Evolutionary conservation across 1,140 invertebrate genomes (phyloP), one percentile per base, ranked within the genome.

Genomic region (Papilio dardanus): DNA sequence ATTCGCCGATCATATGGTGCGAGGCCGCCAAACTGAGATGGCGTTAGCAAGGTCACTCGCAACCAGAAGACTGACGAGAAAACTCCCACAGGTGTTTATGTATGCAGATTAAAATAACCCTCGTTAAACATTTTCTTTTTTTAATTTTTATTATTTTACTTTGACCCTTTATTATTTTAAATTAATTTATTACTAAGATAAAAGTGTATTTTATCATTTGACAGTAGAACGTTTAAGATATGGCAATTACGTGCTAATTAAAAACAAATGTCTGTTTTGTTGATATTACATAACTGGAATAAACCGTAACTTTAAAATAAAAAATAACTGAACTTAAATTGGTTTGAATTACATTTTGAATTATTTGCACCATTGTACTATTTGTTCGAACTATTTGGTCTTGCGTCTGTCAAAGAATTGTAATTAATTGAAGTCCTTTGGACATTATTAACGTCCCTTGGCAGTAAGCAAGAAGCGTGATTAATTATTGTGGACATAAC

Each of bases 401-500:
- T 78, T 75, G 73, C 81, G 82, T 86, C 87, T 87, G 86, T 81
- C 81, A 88, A 81, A 81, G 83, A 86, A 85, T 86, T 86, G 89
- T 88, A 79, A 88, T 88, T 87, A 89, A 89, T 91, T 90, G 85
- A 80, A 84, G 78, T 79, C 88, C 87, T 86, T 91, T 90, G 89
- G 83, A 80, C 83, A 82, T 83, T 85, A 84, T 86, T 88, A 89
- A 83, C 81, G 83, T 89, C 88, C 87, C 86, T 87, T 87, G 74
- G 78, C 74, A 74, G 84, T 84, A 86, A 80, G 82, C 81, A 84
- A 86, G 80, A 77, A 81, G 81, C 81, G 83, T 90, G 87, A 92
- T 90, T 90, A 92, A 92, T 90, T 89, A 90, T 90, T 83, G 85
- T 83, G 83, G 80, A 88, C 83, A 86, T 75, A 79, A 79, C 79